Base-by-base conservation (phyloP, 1,140 invertebrate species). In the Rhynchophorus ferrugineus region DNA sequence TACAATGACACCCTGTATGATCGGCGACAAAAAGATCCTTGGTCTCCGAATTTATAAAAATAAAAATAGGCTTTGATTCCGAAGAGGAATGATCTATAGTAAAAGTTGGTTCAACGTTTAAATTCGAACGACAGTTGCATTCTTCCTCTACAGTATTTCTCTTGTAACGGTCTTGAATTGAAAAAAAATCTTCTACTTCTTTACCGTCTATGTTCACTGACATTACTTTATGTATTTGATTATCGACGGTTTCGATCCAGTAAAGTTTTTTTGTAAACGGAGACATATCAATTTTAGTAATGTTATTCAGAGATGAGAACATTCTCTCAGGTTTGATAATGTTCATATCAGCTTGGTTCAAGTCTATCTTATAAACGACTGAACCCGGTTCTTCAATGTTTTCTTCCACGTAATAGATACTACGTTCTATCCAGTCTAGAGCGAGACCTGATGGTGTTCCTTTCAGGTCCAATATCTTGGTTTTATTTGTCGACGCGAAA, bases 371-470 rank as follows among this genome's bases (percentile, higher is more conserved):
- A 60, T 79, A 81, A 17, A 84, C 70, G 0, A 71, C 57, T 0
- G 69, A 69, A 2, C 60, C 69, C 46, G 71, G 66, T 11, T 66
- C 70, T 54, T 63, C 72, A 35, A 75, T 69, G 57, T 76, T 74
- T 2, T 71, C 64, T 68, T 89, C 85, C 0, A 82, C 74, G 83
- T 87, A 89, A 63, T 91, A 95, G 1, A 95, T 68, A 37, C 81
- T 81, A 39, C 87, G 75, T 34, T 83, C 80, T 7, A 95, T 77
- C 91, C 91, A 95, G 68, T 95, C 91, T 0, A 90, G 73, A 5
- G 83, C 81, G 5, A 95, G 65, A 57, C 83, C 82, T 7, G 74
- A 71, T 0, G 79, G 82, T 20, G 78, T 79, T 13, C 79, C 78
- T 44, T 83, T 79, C 16, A 91, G 73, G 7, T 83, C 74, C 2